Conservation (phyloP, 2,113 vertebrate species). For the Rattus rattus region DNA sequence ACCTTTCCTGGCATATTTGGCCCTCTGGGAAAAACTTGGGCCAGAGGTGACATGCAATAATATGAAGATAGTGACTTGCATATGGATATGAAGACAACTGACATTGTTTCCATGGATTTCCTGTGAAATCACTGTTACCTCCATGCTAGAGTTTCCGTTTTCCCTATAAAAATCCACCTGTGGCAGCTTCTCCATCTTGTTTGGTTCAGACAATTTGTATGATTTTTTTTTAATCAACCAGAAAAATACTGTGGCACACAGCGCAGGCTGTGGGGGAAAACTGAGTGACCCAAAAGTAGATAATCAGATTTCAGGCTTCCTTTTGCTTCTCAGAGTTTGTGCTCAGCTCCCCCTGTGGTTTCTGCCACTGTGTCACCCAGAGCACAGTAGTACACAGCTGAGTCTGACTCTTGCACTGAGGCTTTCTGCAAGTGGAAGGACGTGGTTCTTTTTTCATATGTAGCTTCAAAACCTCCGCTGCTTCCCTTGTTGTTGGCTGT, state of each 20-base stretch:
- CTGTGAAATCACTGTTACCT: background rate
- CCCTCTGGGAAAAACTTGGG: background rate
- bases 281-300: background rate
- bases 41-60: background rate
- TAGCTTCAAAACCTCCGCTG: background rate
- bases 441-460: background rate
- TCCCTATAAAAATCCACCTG: background rate
- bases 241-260: background rate
- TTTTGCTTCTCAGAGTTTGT: background rate
- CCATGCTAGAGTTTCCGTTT: background rate
- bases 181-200: background rate
- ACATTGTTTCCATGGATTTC: background rate
- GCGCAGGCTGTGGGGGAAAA: background rate
- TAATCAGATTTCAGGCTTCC: background rate
- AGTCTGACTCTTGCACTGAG: background rate
- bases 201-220: background rate
- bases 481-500: background rate
- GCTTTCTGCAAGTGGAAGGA: conserved; percentile 7
- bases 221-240: background rate
- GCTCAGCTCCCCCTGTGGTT: background rate
- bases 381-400: background rate
- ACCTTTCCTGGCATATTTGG: background rate
- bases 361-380: background rate
- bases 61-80: background rate
- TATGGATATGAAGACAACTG: background rate